These are phyloP conservation scores for Sinosuthora webbiana DNA, from an alignment of 2,113 vertebrate genomes.

Conservation along the genomic window DNA sequence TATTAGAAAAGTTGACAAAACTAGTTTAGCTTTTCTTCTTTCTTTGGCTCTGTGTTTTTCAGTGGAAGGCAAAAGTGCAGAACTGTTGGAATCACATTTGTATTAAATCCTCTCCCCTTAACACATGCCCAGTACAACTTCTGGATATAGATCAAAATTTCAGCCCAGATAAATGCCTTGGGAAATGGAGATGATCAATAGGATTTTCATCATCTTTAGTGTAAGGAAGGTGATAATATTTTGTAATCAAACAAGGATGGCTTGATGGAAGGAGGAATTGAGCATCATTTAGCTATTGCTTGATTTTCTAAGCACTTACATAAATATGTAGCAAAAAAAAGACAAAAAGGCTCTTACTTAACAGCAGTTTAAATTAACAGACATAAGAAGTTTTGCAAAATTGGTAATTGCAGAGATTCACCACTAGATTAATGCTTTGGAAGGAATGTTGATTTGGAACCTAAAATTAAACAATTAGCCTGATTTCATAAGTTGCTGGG, in stretches of 20 bases:
- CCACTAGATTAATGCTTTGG: constrained; percentile 43
- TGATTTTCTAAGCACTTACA: not conserved
- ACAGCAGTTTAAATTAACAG: not conserved
- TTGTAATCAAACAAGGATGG: not conserved
- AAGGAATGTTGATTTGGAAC: constrained; percentile 41
- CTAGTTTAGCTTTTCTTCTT: not conserved
- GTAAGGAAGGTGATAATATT: not conserved
- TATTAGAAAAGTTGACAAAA: not conserved
- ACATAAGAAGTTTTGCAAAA: not conserved
- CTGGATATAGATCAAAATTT: not conserved
- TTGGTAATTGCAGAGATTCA: constrained; percentile 42
- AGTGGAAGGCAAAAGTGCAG: not conserved
- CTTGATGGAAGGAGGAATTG: not conserved
- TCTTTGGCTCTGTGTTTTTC: not conserved
- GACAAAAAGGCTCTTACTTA: not conserved
- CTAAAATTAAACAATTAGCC: constrained; percentile 61
- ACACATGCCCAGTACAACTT: not conserved
- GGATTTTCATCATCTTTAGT: not conserved
- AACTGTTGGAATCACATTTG: not conserved
- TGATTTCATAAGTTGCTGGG: constrained; percentile 49
- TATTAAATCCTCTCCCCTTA: not conserved
- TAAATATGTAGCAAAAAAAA: not conserved
- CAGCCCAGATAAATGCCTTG: not conserved
- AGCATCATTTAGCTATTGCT: not conserved
- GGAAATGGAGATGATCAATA: not conserved